Evolutionary conservation across 2,113 vertebrate genomes (phyloP).

Genomic region (Ibidorhyncha struthersii): DNA sequence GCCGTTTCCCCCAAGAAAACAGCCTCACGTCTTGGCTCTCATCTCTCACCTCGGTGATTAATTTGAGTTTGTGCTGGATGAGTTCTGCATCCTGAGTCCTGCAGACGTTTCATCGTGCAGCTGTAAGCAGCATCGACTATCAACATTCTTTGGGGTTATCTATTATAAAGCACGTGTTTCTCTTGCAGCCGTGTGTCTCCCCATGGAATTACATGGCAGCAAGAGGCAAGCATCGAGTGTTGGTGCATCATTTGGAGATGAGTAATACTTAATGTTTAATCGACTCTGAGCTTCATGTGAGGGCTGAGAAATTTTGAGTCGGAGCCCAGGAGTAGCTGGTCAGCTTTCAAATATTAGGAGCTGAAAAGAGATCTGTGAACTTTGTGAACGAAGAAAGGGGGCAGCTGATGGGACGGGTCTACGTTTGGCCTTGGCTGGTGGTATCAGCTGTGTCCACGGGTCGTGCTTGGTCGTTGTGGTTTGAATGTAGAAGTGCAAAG

Average conservation of each 20-base stretch:
- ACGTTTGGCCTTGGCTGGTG: fast-evolving
- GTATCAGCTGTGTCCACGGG: fast-evolving
- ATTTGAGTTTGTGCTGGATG: background rate
- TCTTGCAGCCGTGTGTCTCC: fast-evolving
- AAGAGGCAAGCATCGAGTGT: background rate
- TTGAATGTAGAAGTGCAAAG: background rate
- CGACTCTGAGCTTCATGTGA: background rate
- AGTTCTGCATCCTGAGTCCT: background rate
- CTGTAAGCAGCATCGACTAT: background rate
- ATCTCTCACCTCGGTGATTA: background rate
- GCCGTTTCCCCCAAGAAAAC: background rate
- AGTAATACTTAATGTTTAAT: background rate
- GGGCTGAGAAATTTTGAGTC: background rate
- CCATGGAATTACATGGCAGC: fast-evolving
- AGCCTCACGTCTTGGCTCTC: background rate
- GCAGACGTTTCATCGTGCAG: background rate
- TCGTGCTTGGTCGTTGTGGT: background rate
- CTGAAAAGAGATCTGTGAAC: background rate
- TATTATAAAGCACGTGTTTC: background rate
- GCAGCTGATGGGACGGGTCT: background rate
- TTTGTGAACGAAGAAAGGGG: background rate
- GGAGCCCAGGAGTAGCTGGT: background rate
- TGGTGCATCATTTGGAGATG: background rate
- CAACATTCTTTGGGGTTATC: background rate
- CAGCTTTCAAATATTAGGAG: background rate